Evolutionary conservation across 2,797 vertebrate species (phyloP).

Genomic region (Pseudomugil gertrudae): DNA sequence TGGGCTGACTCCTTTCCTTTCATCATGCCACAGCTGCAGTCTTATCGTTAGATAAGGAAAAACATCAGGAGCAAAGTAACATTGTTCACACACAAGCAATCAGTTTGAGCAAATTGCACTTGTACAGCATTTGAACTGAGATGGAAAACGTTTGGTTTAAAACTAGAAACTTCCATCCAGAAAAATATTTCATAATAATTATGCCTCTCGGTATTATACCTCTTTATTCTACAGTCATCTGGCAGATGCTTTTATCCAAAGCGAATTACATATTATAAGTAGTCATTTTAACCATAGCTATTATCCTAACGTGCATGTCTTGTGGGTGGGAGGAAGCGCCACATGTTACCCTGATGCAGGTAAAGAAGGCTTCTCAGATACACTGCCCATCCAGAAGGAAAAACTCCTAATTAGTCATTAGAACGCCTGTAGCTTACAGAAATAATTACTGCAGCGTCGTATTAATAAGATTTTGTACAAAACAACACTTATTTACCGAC

Average conservation of each 20-base stretch:
- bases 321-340: too few relatives aligned
- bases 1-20: constrained; percentile 15
- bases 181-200: not conserved
- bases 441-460: not conserved
- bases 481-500: not conserved
- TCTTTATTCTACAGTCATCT: too few relatives aligned
- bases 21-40: constrained; percentile 28
- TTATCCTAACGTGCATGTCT: too few relatives aligned
- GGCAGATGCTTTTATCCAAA: too few relatives aligned
- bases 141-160: not conserved
- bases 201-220: not conserved
- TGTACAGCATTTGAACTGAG: not conserved
- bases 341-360: too few relatives aligned
- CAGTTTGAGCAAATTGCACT: not conserved
- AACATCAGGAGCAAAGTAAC: constrained; percentile 17
- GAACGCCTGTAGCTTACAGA: not conserved
- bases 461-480: not conserved
- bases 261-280: too few relatives aligned
- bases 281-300: too few relatives aligned
- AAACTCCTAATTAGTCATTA: not conserved
- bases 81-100: not conserved
- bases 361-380: not conserved
- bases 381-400: not conserved
- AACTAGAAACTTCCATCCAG: not conserved
- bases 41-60: constrained; percentile 24